Conservation (phyloP, 2,113 vertebrate genomes). For the Piaya cayana region DNA sequence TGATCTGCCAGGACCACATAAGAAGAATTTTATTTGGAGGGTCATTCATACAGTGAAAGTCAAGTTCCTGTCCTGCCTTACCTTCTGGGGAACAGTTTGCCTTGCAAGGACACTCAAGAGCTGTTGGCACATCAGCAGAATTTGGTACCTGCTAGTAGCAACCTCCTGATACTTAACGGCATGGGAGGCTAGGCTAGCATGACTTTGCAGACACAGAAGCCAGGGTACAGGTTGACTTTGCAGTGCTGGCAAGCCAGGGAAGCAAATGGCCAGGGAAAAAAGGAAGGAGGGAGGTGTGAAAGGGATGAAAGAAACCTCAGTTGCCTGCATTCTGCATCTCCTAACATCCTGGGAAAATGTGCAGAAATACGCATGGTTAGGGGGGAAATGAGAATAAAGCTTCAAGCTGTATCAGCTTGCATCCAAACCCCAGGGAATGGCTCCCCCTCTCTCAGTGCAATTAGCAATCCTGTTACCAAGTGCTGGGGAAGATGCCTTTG, state of each 20-base stretch:
- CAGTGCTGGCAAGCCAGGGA: background rate
- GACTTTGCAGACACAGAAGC: background rate
- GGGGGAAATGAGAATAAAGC: background rate
- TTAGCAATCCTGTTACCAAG: background rate
- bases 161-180: background rate
- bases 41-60: background rate
- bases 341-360: background rate
- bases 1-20: background rate
- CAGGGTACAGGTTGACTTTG: background rate
- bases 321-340: background rate
- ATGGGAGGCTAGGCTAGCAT: background rate
- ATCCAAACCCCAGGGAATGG: background rate
- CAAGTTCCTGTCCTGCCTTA: background rate
- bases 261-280: background rate
- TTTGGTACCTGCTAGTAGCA: background rate
- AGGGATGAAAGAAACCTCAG: background rate
- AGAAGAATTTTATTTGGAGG: background rate
- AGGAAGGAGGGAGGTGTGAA: background rate
- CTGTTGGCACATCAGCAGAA: background rate
- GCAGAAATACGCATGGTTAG: background rate
- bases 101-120: background rate
- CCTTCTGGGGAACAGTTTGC: background rate
- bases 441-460: background rate
- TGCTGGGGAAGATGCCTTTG: conserved; percentile 19
- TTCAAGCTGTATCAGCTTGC: background rate